Evolutionary conservation across 2,888 invertebrate species (phyloP), one percentile per base, ranked within the genome.

Genomic region (Steinernema carpocapsae): DNA sequence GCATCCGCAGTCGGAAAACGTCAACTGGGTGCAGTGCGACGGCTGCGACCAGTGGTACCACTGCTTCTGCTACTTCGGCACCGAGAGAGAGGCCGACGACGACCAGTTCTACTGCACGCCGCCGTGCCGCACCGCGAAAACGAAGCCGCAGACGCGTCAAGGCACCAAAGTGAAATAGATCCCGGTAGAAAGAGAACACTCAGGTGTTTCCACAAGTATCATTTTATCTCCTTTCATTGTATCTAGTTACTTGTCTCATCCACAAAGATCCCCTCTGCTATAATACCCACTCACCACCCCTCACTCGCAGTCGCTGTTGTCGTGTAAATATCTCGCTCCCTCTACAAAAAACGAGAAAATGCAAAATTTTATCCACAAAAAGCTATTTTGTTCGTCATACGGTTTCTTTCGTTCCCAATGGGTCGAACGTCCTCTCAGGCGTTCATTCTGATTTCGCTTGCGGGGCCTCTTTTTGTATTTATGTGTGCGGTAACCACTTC

Each of bases 31-130:
- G n/a, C 77, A 74, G 37, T 78, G 79, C 48, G 78, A 78, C 56
- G 73, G 71, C 22, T 78, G 78, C 24, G 76, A 79, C 48, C 17
- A 71, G 64, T 88, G 88, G 88, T 88, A 87, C 71, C 88, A 88
- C 78, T 85, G 86, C 12, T 79, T 83, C 26, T 88, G 88, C 52
- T 56, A 59, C 26, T 51, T 77, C 24, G 77, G 77, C 52, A 59
- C 3, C 14, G 64, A 64, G 26, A 29, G 17, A 17, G 64, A 32
- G 17, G 29, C 24, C 32, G 64, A 32, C 12, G 64, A 64, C 12
- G 26, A 32, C 4, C 37, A 32, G 12, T 64, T 64, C 19, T 64
- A 26, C 29, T 64, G 64, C 32, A 37, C 17, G 4, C 3, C 6
- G 3, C 26, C 29, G 17, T 64, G 64, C 64, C 12, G 19, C 10